Base-by-base conservation (phyloP, 2,113 vertebrate genomes). In the Epinephelus fuscoguttatus region DNA sequence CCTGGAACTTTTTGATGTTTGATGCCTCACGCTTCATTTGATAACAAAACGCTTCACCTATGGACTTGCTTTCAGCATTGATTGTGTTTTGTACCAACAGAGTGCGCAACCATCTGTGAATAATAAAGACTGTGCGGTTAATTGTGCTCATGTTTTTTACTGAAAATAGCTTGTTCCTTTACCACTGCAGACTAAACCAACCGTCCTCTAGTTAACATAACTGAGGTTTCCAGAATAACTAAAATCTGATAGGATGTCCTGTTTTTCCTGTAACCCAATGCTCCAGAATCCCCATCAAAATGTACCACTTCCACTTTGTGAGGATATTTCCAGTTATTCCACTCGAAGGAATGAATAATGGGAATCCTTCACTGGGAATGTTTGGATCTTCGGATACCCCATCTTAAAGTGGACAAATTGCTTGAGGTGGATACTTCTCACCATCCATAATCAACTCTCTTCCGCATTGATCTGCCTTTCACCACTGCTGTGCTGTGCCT, bases 361-460 rank as follows among this genome's bases (percentile, higher is more conserved):
- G n/a, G 62, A 81, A 82, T 85, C 61, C 50, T 90, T 84, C 89
- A 80, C 86, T 85, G 84, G 88, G 88, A 88, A 89, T 81, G 84
- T 85, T 87, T 91, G 85, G 85, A 88, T 82, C 56, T 86, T 66
- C 8, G 8, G 90, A 75, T 70, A 67, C 72, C 80, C 84, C 79
- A 62, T 91, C 75, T 90, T 89, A 87, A 91, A 91, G 75, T 88
- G 86, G 80, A 87, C 87, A 89, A 89, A 90, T 90, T 91, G 87
- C 83, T 88, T 88, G 87, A 92, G 90, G 76, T 80, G 82, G 76
- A 89, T 84, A 77, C 78, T 74, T 86, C 81, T 91, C 82, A 89
- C 92, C 89, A 86, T 91, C 84, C 88, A 82, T 93, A 92, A 94
- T 92, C 91, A 91, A 56, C 87, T 87, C 85, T 87, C 84, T 78